These are phyloP conservation scores for Pseudomugil tenellus DNA, from an alignment of 2,797 vertebrate genomes.

Conservation along the genomic window DNA sequence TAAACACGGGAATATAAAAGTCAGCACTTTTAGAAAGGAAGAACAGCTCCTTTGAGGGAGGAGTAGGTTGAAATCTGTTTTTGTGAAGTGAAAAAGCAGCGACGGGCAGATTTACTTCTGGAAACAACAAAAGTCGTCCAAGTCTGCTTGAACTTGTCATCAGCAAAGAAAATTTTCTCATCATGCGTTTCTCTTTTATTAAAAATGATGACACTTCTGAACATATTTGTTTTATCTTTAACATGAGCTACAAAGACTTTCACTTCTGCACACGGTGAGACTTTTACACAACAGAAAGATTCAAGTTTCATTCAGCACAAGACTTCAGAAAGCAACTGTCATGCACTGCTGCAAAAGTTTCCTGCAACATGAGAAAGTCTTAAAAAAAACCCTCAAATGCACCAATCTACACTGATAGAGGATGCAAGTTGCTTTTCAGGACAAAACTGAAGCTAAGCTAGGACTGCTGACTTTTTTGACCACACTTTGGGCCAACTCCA, in stretches of 20 bases:
- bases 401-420: neutral
- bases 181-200: conserved; percentile 21
- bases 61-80: conserved; percentile 36
- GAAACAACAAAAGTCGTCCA: conserved; percentile 38
- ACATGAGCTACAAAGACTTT: conserved; percentile 9
- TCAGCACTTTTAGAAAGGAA: conserved; percentile 68
- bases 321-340: conserved; percentile 73
- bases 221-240: conserved; percentile 42
- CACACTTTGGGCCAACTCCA: conserved; percentile 65
- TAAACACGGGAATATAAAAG: conserved; percentile 55
- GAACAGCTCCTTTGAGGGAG: conserved; percentile 56
- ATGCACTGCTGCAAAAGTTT: conserved; percentile 52
- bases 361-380: conserved; percentile 20
- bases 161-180: conserved; percentile 45
- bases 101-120: conserved; percentile 40
- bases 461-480: conserved; percentile 41
- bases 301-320: conserved; percentile 69
- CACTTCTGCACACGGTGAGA: conserved; percentile 22
- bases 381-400: neutral
- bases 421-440: neutral
- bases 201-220: neutral
- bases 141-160: conserved; percentile 28
- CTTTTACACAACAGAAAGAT: conserved; percentile 48
- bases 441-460: conserved; percentile 24
- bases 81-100: too few relatives aligned